Evolutionary conservation across 2,888 invertebrate species (phyloP).

Genomic region (Campopleginae sp.): DNA sequence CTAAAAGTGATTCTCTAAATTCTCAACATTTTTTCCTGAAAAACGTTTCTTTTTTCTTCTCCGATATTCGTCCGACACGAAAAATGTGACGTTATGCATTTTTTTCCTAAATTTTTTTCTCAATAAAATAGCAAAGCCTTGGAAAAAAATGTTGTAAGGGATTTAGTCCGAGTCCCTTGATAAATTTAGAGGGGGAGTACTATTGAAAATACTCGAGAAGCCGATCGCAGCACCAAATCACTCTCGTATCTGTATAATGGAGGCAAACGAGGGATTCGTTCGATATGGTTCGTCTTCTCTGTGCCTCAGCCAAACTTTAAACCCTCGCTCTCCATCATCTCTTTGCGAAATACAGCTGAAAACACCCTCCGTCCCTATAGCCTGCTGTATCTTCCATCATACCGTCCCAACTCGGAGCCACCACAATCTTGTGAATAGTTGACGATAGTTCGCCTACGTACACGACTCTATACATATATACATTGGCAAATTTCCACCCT

Average conservation of each 20-base stretch:
- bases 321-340: conserved; percentile 36
- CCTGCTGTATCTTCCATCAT: conserved; percentile 55
- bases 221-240: conserved; percentile 41
- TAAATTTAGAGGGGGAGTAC: conserved; percentile 24
- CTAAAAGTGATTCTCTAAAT: background rate
- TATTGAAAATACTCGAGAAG: conserved; percentile 35
- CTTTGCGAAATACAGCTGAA: conserved; percentile 24
- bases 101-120: background rate
- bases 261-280: conserved; percentile 21
- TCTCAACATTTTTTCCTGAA: background rate
- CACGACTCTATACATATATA: background rate
- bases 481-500: background rate
- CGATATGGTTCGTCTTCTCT: conserved; percentile 36
- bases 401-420: conserved; percentile 65
- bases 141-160: background rate
- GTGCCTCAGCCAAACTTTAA: conserved; percentile 34
- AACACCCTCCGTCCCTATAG: conserved; percentile 28
- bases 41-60: too few relatives aligned
- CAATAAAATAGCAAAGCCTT: background rate
- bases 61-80: too few relatives aligned
- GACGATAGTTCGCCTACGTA: conserved; percentile 63
- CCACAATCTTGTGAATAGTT: conserved; percentile 74
- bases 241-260: conserved; percentile 41
- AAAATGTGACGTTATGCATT: background rate
- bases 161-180: background rate